phyloP scores from a whole-genome alignment of 2,888 invertebrate species.

The Ormia ochracea region DNA sequence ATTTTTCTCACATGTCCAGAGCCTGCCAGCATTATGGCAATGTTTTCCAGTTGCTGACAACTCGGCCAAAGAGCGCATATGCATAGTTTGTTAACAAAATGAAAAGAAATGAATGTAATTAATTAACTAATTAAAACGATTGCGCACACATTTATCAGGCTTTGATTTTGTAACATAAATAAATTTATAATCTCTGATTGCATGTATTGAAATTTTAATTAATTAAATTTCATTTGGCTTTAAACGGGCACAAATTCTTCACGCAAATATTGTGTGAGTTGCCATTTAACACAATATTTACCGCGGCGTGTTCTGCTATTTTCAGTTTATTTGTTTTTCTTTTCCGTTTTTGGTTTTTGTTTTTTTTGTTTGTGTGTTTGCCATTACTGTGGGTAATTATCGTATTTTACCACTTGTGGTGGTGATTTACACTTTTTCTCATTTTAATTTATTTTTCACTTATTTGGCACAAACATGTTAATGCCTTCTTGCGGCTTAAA shows the following conservation, averaged over 20 bases:
- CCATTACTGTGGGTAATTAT: constrained; percentile 55
- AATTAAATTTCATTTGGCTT: constrained; percentile 21
- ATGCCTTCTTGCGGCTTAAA: constrained; percentile 26
- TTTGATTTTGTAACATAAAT: constrained; percentile 34
- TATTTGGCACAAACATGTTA: constrained; percentile 45
- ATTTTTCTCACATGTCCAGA: constrained; percentile 47
- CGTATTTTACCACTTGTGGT: constrained; percentile 62
- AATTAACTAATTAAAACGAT: constrained; percentile 57
- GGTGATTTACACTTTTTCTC: constrained; percentile 50
- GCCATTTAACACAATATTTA: not conserved
- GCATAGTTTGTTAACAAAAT: not conserved
- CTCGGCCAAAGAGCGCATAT: not conserved
- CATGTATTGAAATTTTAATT: constrained; percentile 17
- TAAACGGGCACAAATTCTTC: constrained; percentile 13
- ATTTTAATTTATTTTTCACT: constrained; percentile 48
- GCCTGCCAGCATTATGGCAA: not conserved
- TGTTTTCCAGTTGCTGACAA: not conserved
- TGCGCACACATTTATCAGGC: constrained; percentile 48
- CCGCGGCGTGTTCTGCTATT: not conserved
- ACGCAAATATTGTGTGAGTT: constrained; percentile 10
- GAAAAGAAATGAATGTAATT: constrained; percentile 53
- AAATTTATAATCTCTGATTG: not conserved
- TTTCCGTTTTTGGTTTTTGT: constrained; percentile 16
- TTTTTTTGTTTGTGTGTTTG: constrained; percentile 27
- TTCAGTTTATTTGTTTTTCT: no score